Base-by-base conservation (phyloP, 2,797 vertebrate genomes). In the Furcifer pardalis region DNA sequence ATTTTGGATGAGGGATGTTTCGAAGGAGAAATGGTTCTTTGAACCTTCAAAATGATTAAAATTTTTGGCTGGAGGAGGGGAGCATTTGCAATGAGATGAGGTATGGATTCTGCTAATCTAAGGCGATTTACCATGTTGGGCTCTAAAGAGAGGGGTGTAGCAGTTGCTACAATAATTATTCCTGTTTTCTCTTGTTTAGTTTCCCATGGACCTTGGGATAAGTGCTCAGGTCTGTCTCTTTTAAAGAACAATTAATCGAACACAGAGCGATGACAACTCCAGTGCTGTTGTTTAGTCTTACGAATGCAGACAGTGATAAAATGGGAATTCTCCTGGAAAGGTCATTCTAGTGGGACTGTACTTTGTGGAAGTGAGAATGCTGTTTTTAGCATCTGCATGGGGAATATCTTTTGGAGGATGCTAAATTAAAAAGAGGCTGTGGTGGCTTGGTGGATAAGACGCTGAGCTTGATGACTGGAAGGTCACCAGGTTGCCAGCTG, bases 21-120 rank as follows among this genome's bases (percentile, higher is more conserved):
- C 90, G 7, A 17, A 15, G 63, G n/a, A 40, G 52, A n/a, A 52
- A 49, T 3, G n/a, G 12, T 3, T 72, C 56, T 86, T 49, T 87
- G 85, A 85, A 84, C 79, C 60, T 72, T 49, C 46, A 8, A 15
- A 68, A 25, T 77, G 10, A 27, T 35, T 17, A 13, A 25, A 13
- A 23, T 17, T 37, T 77, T 25, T 40, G 40, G 27, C 7, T 37
- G 15, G 8, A 5, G 52, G 21, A 25, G 27, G 19, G 9, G 19
- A 5, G 9, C 21, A 9, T 21, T 56, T 27, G 32, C 32, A 35
- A 7, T n/a, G n/a, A 37, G 7, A 9, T 1, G 19, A 27, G 19
- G 37, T 15, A 12, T 30, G 17, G 3, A n/a, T 60, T 84, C 30
- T 1, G 5, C 4, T 83, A 52, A 35, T 42, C 73, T 9, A n/a